These are phyloP conservation scores for Kryptolebias marmoratus DNA, from an alignment of 2,113 vertebrate species.

Conservation along the genomic window DNA sequence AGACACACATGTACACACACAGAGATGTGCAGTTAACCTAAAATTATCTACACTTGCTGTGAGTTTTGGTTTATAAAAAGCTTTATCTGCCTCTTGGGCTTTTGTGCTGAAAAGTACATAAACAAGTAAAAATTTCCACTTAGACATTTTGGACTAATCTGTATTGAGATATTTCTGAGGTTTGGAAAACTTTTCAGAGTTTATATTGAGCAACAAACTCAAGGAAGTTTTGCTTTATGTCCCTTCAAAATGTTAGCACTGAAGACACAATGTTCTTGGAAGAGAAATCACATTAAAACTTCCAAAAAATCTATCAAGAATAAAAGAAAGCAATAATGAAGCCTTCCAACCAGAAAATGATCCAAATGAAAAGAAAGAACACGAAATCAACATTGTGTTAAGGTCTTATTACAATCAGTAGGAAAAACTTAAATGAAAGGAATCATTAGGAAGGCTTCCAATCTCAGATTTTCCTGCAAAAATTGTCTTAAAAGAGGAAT, in stretches of 20 bases:
- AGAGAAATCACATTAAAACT: too few species aligned
- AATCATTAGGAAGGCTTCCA: too few species aligned
- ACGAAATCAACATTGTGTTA: too few species aligned
- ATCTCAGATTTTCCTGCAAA: too few species aligned
- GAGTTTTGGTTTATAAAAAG: background rate
- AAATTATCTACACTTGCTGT: background rate
- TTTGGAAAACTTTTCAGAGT: background rate
- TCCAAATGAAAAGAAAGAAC: too few species aligned
- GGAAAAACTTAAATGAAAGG: too few species aligned
- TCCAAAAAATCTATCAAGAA: too few species aligned
- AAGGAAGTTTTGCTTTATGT: background rate
- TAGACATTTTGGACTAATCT: background rate
- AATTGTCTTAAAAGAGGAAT: too few species aligned
- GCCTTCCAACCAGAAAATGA: too few species aligned
- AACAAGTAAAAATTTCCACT: background rate
- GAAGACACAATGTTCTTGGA: too few species aligned
- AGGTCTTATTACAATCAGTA: too few species aligned
- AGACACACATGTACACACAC: conserved; percentile 36
- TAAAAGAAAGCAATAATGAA: too few species aligned
- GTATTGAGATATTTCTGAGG: background rate
- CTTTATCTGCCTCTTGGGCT: background rate
- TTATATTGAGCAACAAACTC: background rate
- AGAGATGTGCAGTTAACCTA: conserved; percentile 5
- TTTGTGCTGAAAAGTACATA: background rate
- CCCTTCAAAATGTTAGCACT: background rate